Evolutionary conservation across 2,113 vertebrate genomes (phyloP).

Genomic region (Vanacampus margaritifer): DNA sequence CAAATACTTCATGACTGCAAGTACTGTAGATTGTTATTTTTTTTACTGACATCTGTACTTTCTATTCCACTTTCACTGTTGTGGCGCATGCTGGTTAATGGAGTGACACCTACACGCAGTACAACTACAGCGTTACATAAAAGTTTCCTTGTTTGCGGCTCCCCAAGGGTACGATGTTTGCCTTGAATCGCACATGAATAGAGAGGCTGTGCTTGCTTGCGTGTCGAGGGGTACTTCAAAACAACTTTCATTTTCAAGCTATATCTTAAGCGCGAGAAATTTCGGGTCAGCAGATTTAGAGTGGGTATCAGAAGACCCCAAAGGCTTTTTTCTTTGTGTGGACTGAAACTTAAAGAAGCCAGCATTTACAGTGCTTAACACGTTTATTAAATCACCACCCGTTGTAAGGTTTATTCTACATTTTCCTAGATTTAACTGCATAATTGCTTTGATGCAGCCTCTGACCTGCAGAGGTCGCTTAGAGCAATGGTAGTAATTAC

Average conservation of each 20-base stretch:
- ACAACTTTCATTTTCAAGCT: background rate
- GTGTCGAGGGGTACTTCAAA: background rate
- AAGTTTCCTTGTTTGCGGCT: conserved; percentile 21
- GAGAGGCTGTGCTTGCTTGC: background rate
- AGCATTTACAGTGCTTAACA: background rate
- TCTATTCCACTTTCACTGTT: background rate
- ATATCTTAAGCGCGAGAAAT: background rate
- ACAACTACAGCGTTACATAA: conserved; percentile 27
- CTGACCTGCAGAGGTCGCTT: no score
- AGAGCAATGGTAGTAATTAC: no score
- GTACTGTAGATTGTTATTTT: conserved; percentile 3
- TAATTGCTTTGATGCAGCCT: no score
- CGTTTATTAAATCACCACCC: background rate
- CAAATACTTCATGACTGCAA: background rate
- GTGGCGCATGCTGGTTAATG: conserved; percentile 31
- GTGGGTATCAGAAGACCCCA: background rate
- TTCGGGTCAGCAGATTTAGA: background rate
- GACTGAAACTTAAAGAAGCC: background rate
- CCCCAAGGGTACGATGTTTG: conserved; percentile 14
- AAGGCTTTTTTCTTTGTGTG: background rate
- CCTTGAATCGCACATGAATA: conserved; percentile 25
- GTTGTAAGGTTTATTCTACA: background rate
- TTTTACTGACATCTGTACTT: conserved; percentile 10
- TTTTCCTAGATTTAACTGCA: no score
- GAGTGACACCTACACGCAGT: conserved; percentile 30